Evolutionary conservation across 2,888 invertebrate genomes (phyloP).

Genomic region (Xestia xanthographa): DNA sequence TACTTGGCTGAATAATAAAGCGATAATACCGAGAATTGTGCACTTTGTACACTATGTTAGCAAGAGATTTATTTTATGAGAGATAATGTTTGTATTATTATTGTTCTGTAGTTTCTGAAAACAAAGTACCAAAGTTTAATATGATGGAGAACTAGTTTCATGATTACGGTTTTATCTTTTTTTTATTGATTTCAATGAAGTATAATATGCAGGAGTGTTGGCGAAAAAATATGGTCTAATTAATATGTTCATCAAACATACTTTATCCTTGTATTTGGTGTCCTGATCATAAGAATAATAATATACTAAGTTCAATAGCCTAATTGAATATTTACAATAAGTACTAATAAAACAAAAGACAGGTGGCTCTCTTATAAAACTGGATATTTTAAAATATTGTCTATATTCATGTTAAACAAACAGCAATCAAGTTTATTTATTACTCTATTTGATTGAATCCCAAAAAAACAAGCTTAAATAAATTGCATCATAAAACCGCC

Average conservation of each 20-base stretch:
- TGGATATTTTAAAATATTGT: neutral
- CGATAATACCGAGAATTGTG: conserved; percentile 46
- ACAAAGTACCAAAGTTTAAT: neutral
- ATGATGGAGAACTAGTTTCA: neutral
- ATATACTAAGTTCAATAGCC: neutral
- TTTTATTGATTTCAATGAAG: neutral
- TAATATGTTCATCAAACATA: neutral
- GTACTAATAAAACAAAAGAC: neutral
- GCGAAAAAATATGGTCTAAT: neutral
- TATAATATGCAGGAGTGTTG: neutral
- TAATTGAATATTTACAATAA: neutral
- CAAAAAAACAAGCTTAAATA: conserved; percentile 12
- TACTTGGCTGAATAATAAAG: conserved; percentile 55
- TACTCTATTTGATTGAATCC: neutral
- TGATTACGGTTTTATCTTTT: neutral
- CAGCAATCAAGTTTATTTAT: conserved; percentile 5
- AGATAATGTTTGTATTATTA: conserved; percentile 25
- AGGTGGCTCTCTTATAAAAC: neutral
- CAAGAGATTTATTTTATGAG: conserved; percentile 38
- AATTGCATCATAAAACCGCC: conserved; percentile 28
- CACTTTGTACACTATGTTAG: conserved; percentile 36
- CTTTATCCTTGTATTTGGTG: neutral
- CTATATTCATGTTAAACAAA: neutral
- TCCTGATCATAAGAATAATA: neutral
- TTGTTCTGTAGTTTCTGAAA: conserved; percentile 13